Evolutionary conservation across 1,140 invertebrate species (phyloP).

Genomic region (Trypoxylus dichotomus): DNA sequence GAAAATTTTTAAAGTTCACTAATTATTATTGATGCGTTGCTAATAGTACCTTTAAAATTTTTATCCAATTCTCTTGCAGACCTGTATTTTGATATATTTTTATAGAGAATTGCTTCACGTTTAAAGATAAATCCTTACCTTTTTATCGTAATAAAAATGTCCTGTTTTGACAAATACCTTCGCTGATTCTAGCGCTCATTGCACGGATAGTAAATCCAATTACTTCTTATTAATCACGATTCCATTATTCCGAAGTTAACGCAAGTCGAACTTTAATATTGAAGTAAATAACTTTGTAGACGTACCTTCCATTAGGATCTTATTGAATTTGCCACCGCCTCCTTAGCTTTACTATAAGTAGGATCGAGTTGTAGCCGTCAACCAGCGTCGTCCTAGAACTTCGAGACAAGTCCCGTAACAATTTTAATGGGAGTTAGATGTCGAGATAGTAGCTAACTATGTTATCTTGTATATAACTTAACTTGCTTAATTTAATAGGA

Average conservation of each 20-base stretch:
- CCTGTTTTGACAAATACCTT: no score
- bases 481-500: not conserved
- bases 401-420: not conserved
- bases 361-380: not conserved
- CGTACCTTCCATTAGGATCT: not conserved
- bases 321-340: constrained; percentile 35
- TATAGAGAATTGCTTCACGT: no score
- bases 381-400: not conserved
- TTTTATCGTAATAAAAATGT: no score
- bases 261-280: not conserved
- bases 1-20: no score
- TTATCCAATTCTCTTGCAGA: no score
- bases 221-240: not conserved
- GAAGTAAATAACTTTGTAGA: not conserved
- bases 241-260: constrained; percentile 4
- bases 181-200: not conserved
- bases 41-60: no score
- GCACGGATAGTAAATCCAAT: not conserved
- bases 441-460: constrained; percentile 10
- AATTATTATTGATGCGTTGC: no score
- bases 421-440: constrained; percentile 20
- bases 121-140: no score
- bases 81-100: no score
- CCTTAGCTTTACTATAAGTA: constrained; percentile 29
- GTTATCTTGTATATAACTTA: constrained; percentile 22